phyloP scores from a whole-genome alignment of 2,113 vertebrate species.

The Penelope pileata region DNA sequence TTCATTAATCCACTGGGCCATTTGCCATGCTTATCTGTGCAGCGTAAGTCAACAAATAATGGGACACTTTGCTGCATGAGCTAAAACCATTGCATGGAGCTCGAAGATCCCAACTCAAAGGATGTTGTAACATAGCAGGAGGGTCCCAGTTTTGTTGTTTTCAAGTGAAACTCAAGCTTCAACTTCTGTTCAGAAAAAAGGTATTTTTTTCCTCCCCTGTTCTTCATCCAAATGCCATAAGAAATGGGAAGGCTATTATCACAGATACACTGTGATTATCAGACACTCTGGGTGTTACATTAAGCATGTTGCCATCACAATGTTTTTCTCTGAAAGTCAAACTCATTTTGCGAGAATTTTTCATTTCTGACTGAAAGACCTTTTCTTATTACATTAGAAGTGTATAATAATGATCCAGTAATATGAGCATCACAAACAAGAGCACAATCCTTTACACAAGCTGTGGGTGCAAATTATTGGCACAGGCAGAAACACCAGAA shows the following conservation, averaged over 20 bases:
- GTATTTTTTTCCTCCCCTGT: not conserved
- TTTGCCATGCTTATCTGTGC: not conserved
- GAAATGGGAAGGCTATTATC: constrained; percentile 32
- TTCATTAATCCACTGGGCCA: constrained; percentile 10
- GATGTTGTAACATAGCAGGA: not conserved
- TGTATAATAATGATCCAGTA: not conserved
- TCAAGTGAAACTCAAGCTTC: constrained; percentile 54
- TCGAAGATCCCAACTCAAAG: not conserved
- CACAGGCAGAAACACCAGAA: not conserved
- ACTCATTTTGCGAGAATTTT: not conserved
- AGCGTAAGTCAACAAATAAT: not conserved
- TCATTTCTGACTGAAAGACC: not conserved
- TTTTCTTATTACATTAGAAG: constrained; percentile 2
- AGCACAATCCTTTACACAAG: not conserved
- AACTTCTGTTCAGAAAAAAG: constrained; percentile 48
- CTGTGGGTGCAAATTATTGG: not conserved
- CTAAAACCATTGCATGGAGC: not conserved
- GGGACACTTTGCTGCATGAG: not conserved
- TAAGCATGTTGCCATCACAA: constrained; percentile 48
- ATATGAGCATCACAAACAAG: not conserved
- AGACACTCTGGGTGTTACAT: constrained; percentile 32
- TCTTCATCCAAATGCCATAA: constrained; percentile 42
- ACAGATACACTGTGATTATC: constrained; percentile 15
- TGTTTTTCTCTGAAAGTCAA: constrained; percentile 61
- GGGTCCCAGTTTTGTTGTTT: constrained; percentile 21